Base-by-base conservation (phyloP, 2,888 invertebrate genomes). In the Rambutsinella grinnellia region DNA sequence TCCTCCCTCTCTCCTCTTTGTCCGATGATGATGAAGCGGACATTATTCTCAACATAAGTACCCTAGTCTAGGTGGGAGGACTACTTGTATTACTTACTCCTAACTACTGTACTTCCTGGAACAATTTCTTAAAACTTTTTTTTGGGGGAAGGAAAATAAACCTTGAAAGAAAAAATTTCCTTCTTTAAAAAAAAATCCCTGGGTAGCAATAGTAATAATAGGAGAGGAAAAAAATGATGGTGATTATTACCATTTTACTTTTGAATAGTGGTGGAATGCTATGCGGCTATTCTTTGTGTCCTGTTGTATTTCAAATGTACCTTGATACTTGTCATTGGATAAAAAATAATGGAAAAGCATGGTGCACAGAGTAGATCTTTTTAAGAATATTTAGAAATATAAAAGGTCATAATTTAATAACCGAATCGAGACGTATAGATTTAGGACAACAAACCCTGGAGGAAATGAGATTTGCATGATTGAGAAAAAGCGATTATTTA, bases 91-190 rank as follows among this genome's bases (percentile, higher is more conserved):
- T 75, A 67, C 75, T 51, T n/a, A 27, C 23, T 27, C 15, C 23
- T 66, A 56, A 44, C 67, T 54, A 61, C 54, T 65, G 60, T 56
- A 75, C 66, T 75, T 75, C 75, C 75, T 75, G 75, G 75, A 75
- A 75, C 60, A 53, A 54, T 66, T 66, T 74, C 66, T 65, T 72
- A 60, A 65, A 71, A 49, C 28, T 36, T 68, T 28, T 27, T 61
- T 24, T 28, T 47, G 24, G 36, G 36, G 36, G 56, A 23, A 56
- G 36, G 23, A 26, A 46, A 46, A 46, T 54, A 66, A 56, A 24
- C 54, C 66, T 51, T 56, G 56, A 66, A 56, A 44, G 2, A 47
- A 28, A 21, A 49, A 54, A 28, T 49, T 49, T 49, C n/a, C 6
- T 17, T 15, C 19, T 49, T 62, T 17, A 69, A 69, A 27, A 26